Percentiles rank a stretch among this genome's conserved stretches.
Conservation (phyloP, 2,888 invertebrate species). For the Nysson spinosus region DNA sequence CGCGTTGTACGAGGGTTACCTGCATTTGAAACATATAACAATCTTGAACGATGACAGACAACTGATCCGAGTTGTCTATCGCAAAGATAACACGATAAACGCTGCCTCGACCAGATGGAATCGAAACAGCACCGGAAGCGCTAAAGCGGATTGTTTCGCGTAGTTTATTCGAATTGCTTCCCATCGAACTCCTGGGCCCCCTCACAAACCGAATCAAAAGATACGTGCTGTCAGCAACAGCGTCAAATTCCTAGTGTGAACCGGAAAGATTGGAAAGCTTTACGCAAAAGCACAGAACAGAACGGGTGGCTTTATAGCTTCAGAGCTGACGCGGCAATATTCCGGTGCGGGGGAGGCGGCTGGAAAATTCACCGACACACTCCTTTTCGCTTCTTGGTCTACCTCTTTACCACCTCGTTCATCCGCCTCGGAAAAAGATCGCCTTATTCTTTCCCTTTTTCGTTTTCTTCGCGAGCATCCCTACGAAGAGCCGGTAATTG, state of each 20-base stretch:
- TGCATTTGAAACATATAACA: too few species aligned
- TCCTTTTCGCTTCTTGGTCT: slow-evolving; percentile 2
- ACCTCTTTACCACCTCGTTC: neutral
- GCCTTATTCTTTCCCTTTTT: neutral
- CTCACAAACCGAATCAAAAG: slow-evolving; percentile 43
- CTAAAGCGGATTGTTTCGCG: slow-evolving; percentile 2
- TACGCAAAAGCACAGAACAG: neutral
- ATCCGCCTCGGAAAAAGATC: neutral
- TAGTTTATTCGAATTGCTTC: slow-evolving; percentile 48
- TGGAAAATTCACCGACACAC: slow-evolving; percentile 25
- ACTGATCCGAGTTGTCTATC: too few species aligned
- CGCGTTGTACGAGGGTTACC: too few species aligned
- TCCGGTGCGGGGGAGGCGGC: slow-evolving; percentile 27
- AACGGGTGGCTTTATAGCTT: slow-evolving; percentile 29
- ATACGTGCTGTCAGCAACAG: slow-evolving; percentile 43
- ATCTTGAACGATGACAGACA: too few species aligned
- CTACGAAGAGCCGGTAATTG: slow-evolving; percentile 45
- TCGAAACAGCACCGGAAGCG: too few species aligned
- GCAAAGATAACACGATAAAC: too few species aligned
- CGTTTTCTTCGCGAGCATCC: neutral
- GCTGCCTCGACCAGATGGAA: too few species aligned
- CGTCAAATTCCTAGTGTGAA: neutral
- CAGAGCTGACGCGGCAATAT: slow-evolving; percentile 52
- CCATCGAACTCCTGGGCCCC: slow-evolving; percentile 21
- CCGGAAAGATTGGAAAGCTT: slow-evolving; percentile 25